These are phyloP conservation scores for Sarcophaga rosellei DNA, from an alignment of 2,888 invertebrate species.

Conservation along the genomic window DNA sequence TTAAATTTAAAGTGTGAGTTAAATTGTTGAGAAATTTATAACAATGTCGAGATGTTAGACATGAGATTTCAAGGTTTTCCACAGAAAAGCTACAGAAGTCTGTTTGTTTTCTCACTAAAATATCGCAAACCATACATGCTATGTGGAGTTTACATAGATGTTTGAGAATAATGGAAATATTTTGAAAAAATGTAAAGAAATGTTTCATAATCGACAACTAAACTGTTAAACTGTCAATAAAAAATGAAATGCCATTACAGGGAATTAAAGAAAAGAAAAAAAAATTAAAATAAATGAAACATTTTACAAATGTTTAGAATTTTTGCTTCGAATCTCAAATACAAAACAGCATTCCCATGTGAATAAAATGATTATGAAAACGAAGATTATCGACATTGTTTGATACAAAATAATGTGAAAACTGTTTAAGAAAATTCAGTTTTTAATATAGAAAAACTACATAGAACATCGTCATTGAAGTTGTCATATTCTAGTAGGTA, in stretches of 20 bases:
- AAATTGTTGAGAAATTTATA: constrained; percentile 38
- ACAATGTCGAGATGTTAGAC: constrained; percentile 30
- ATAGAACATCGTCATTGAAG: too few relatives aligned
- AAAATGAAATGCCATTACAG: neutral
- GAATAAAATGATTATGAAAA: too few relatives aligned
- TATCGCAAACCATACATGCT: too few relatives aligned
- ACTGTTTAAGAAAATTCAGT: too few relatives aligned
- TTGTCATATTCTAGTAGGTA: too few relatives aligned
- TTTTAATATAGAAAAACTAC: too few relatives aligned
- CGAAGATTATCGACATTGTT: too few relatives aligned
- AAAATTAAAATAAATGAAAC: neutral
- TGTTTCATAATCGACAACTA: constrained; percentile 1
- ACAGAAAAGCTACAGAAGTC: constrained; percentile 16
- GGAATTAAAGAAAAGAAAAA: neutral
- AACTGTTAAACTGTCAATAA: constrained; percentile 38
- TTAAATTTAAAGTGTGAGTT: constrained; percentile 50
- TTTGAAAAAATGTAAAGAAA: constrained; percentile 14
- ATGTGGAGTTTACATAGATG: too few relatives aligned
- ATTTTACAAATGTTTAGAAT: neutral
- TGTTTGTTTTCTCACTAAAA: neutral
- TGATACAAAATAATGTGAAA: too few relatives aligned
- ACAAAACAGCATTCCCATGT: too few relatives aligned
- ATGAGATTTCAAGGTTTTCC: constrained; percentile 9
- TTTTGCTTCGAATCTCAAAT: too few relatives aligned
- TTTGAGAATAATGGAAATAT: neutral